Base-by-base conservation (phyloP, 2,888 invertebrate genomes). In the Eustalomyia histrio region DNA sequence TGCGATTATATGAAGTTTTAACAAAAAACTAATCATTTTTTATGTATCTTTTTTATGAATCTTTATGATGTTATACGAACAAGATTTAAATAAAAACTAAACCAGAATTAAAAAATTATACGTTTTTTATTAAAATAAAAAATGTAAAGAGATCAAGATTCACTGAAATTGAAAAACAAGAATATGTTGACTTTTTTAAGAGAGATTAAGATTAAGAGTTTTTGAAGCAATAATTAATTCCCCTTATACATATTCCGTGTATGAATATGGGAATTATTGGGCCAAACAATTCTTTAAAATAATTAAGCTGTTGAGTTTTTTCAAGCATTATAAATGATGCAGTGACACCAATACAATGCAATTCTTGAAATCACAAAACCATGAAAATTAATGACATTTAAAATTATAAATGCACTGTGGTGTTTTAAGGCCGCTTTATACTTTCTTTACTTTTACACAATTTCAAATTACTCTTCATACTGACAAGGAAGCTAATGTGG, bases 61-160 rank as follows among this genome's bases (percentile, higher is more conserved):
- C 17, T 18, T 43, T 12, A 61, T 24, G 43, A 65, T 74, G 74
- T 71, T 71, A 21, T 21, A 47, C 60, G 33, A 39, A 47, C 65
- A 43, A 71, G 71, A 63, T 67, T 81, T 58, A 63, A 63, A 65
- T 43, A 55, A 12, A 67, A 58, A 81, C 81, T 81, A 58, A 81
- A 63, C 61, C 52, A 10, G 57, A 61, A 33, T 60, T 33, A 43
- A 67, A 21, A 33, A 53, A 35, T 35, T 35, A 18, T 60, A 21
- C 14, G 35, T 47, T 39, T 35, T 71, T 60, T 71, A 61, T 53
- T 47, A 35, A 33, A 39, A 14, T 6, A 29, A 29, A 29, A 29
- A 29, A 6, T 29, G 2, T 3, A 29, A 29, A 29, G 29, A 29
- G 29, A 29, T 29, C 3, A 29, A 29, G 29, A 29, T 29, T 21